Conservation (phyloP, 2,888 invertebrate species). For the Glyphotaelius pellucidus region DNA sequence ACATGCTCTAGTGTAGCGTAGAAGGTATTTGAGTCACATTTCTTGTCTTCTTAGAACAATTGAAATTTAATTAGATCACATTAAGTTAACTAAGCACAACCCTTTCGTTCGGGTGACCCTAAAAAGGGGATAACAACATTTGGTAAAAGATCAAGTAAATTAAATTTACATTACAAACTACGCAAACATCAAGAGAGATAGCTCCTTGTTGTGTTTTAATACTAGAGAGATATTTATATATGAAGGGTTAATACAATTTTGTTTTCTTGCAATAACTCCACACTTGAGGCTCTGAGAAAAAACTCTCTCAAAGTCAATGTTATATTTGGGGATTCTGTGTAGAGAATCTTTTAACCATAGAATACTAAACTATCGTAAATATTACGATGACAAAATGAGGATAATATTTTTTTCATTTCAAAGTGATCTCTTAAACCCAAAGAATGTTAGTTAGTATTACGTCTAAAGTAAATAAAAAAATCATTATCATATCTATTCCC, state of each 20-base stretch:
- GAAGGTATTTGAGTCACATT: background rate
- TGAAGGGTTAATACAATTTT: background rate
- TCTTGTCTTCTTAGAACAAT: slow-evolving; percentile 28
- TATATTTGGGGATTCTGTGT: no score
- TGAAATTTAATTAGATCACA: slow-evolving; percentile 36
- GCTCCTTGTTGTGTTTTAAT: background rate
- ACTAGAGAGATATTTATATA: background rate
- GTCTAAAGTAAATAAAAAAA: no score
- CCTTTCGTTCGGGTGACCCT: slow-evolving; percentile 11
- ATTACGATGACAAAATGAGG: no score
- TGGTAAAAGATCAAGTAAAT: background rate
- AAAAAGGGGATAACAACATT: background rate
- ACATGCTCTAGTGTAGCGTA: background rate
- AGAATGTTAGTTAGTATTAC: no score
- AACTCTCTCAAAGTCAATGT: no score
- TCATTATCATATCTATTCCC: no score
- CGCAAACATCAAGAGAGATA: background rate
- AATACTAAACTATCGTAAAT: no score
- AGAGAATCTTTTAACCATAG: no score
- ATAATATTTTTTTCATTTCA: no score
- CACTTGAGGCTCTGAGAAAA: no score
- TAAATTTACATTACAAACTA: background rate
- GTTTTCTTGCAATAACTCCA: no score
- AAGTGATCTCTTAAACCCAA: no score
- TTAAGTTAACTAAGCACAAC: slow-evolving; percentile 12